Conservation (phyloP, 1,140 invertebrate species). For the Phenacoccus solenopsis region DNA sequence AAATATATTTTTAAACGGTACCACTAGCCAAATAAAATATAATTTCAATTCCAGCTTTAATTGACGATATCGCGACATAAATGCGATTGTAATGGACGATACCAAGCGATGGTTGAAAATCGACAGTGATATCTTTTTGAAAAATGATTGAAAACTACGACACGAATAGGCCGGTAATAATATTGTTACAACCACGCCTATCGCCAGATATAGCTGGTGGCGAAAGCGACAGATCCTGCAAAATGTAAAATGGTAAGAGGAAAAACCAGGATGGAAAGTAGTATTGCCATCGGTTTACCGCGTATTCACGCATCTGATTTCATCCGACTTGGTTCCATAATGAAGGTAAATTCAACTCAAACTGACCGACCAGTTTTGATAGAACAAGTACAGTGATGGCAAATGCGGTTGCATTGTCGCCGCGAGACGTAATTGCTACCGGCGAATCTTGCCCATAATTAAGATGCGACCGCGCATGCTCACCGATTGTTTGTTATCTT, state of each 20-base stretch:
- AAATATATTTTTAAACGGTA: no score
- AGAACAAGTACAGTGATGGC: neutral
- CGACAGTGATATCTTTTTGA: no score
- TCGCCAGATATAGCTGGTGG: neutral
- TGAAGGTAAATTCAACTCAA: neutral
- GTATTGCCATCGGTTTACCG: neutral
- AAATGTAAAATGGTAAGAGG: neutral
- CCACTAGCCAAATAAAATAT: no score
- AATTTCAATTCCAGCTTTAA: no score
- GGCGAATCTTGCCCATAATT: neutral
- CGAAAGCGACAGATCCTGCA: neutral
- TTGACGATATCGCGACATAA: no score
- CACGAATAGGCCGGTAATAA: no score
- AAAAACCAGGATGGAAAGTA: neutral
- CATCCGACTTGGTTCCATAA: neutral
- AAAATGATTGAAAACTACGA: neutral
- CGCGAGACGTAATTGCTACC: neutral
- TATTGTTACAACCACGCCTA: neutral
- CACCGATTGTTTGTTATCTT: neutral
- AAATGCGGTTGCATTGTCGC: neutral
- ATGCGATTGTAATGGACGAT: no score
- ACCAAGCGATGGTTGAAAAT: no score
- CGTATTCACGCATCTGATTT: neutral
- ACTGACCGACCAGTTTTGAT: conserved; percentile 1
- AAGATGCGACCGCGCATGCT: neutral